Percentiles rank a stretch among this genome's conserved stretches.
phyloP scores from a whole-genome alignment of 2,888 invertebrate species.

The Nemotelus nigrinus region DNA sequence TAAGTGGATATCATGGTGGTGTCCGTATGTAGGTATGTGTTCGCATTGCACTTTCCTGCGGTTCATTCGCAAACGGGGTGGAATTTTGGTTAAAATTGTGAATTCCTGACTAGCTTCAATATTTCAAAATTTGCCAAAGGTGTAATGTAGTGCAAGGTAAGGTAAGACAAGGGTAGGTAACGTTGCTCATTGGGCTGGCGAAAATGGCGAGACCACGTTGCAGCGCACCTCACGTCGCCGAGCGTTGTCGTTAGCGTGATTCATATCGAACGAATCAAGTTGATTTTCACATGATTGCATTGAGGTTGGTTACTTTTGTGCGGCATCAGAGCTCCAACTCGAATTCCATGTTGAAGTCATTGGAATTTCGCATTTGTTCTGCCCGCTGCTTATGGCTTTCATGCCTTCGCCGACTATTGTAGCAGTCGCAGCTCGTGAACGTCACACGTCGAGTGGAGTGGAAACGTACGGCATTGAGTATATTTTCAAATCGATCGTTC shows the following conservation, averaged over 20 bases:
- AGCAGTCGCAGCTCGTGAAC: neutral
- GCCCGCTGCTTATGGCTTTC: neutral
- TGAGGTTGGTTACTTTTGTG: constrained; percentile 17
- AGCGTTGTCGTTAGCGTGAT: neutral
- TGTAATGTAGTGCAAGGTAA: too few species aligned
- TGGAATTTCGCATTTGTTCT: constrained; percentile 28
- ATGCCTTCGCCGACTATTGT: neutral
- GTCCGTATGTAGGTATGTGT: neutral
- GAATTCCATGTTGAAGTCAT: constrained; percentile 8
- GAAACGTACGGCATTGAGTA: constrained; percentile 22
- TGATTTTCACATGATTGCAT: neutral
- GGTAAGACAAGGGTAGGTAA: too few species aligned
- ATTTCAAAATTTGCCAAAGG: too few species aligned
- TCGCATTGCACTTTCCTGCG: neutral
- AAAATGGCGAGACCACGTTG: neutral
- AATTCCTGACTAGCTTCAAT: too few species aligned
- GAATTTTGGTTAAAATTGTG: too few species aligned
- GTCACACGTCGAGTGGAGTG: constrained; percentile 15
- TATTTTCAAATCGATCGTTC: constrained; percentile 31
- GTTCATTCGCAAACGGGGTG: too few species aligned
- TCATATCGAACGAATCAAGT: neutral
- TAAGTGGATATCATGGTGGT: neutral
- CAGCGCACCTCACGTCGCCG: neutral
- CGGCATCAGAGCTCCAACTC: neutral
- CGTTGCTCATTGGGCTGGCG: too few species aligned